These are phyloP conservation scores for Heliconius congener DNA, from an alignment of 1,140 invertebrate genomes.

Conservation along the genomic window DNA sequence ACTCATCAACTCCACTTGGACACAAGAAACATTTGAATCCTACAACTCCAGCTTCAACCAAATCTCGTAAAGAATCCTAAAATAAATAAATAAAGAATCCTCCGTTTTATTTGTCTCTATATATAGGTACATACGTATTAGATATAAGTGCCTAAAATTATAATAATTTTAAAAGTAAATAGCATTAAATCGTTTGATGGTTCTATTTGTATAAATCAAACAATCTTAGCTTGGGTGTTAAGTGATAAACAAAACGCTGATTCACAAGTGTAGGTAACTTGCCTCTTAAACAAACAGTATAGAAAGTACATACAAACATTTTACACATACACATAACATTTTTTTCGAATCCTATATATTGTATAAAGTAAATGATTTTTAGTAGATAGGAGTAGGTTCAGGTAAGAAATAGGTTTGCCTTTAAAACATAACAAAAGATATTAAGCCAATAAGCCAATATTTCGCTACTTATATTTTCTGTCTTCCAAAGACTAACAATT, in stretches of 20 bases:
- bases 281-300: not conserved
- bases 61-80: conserved; percentile 82
- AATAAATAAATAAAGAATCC: conserved; percentile 26
- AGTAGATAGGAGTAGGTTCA: no score
- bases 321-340: not conserved
- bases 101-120: not conserved
- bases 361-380: no score
- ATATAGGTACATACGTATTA: not conserved
- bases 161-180: conserved; percentile 9
- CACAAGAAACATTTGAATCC: conserved; percentile 89
- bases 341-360: no score
- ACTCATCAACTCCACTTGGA: conserved; percentile 85
- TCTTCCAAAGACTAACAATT: no score
- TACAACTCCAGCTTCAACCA: conserved; percentile 85
- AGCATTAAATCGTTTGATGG: not conserved
- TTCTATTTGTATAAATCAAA: not conserved
- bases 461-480: no score
- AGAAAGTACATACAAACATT: not conserved
- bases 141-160: not conserved
- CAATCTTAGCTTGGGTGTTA: not conserved
- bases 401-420: not conserved
- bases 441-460: no score
- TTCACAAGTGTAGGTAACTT: not conserved
- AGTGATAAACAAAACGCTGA: conserved; percentile 9
- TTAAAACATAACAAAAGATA: not conserved